Percentiles rank a stretch among this genome's conserved stretches.
These are phyloP conservation scores for Acrossocheilus fasciatus DNA, from an alignment of 2,797 vertebrate genomes.

Conservation along the genomic window DNA sequence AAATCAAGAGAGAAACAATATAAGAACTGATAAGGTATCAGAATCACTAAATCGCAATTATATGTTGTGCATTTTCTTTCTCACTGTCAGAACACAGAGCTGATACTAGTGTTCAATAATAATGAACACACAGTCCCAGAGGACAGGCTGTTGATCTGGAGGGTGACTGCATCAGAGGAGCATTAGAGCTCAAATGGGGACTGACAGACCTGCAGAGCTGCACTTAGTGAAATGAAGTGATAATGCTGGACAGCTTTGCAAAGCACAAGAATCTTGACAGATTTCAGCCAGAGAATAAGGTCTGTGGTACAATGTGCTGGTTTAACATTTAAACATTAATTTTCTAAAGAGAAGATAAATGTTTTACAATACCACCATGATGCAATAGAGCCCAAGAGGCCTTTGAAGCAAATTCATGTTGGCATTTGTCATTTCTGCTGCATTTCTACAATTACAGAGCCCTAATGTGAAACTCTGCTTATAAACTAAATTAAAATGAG, in stretches of 20 bases:
- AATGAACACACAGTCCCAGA: not conserved
- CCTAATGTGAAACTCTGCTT: not conserved
- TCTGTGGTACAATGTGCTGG: not conserved
- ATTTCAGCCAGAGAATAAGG: not conserved
- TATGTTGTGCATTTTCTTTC: not conserved
- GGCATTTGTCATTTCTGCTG: constrained; percentile 27
- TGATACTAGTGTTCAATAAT: constrained; percentile 3
- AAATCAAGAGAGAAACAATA: constrained; percentile 9
- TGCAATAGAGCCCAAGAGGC: not conserved
- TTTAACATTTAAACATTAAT: constrained; percentile 15
- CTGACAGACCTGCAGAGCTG: constrained; percentile 37
- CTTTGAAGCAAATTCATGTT: not conserved
- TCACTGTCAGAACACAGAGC: constrained; percentile 18
- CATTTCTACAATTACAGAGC: constrained; percentile 16
- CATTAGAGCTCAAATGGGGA: constrained; percentile 22
- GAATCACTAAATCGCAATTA: constrained; percentile 1
- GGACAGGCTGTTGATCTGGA: constrained; percentile 25
- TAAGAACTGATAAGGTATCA: not conserved
- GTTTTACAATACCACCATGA: not conserved
- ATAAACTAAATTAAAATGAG: constrained; percentile 17
- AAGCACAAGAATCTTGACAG: constrained; percentile 7
- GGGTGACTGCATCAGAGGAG: constrained; percentile 30
- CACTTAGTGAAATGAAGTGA: constrained; percentile 42
- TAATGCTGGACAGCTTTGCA: constrained; percentile 4
- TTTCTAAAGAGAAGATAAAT: not conserved